Conservation (phyloP, 2,888 invertebrate species). For the Ryuthela nishihirai region DNA sequence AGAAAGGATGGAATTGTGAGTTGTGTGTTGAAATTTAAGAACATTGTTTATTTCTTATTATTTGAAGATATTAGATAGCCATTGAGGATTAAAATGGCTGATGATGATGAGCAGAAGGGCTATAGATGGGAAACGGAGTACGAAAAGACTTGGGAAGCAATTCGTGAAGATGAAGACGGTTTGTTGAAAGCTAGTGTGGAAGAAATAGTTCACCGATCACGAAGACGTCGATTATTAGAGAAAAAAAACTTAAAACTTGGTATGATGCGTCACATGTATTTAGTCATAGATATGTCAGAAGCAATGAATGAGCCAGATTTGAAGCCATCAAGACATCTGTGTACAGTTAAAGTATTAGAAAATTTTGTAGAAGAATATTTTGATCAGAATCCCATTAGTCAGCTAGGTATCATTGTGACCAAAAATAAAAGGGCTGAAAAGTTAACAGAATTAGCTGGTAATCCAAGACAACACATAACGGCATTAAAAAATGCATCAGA, state of each 20-base stretch:
- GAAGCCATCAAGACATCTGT: constrained; percentile 84
- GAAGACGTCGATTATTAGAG: constrained; percentile 57
- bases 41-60: too few species aligned
- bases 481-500: constrained; percentile 56
- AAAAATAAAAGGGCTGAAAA: constrained; percentile 93
- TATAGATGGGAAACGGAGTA: constrained; percentile 95
- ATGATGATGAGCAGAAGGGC: constrained; percentile 80
- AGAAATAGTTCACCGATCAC: constrained; percentile 85
- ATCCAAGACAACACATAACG: constrained; percentile 52
- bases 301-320: constrained; percentile 93
- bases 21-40: too few species aligned
- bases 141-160: constrained; percentile 94
- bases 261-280: constrained; percentile 93
- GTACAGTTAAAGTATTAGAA: constrained; percentile 84
- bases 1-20: too few species aligned
- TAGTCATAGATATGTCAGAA: constrained; percentile 89
- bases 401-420: constrained; percentile 85
- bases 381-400: constrained; percentile 98
- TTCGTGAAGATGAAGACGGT: constrained; percentile 94
- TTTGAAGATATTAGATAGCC: too few species aligned
- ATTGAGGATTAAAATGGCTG: constrained; percentile 68
- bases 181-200: constrained; percentile 84
- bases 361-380: constrained; percentile 95
- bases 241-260: constrained; percentile 75
- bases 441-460: constrained; percentile 82